Conservation (phyloP, 2,888 invertebrate genomes). For the Eupithecia tripunctaria region DNA sequence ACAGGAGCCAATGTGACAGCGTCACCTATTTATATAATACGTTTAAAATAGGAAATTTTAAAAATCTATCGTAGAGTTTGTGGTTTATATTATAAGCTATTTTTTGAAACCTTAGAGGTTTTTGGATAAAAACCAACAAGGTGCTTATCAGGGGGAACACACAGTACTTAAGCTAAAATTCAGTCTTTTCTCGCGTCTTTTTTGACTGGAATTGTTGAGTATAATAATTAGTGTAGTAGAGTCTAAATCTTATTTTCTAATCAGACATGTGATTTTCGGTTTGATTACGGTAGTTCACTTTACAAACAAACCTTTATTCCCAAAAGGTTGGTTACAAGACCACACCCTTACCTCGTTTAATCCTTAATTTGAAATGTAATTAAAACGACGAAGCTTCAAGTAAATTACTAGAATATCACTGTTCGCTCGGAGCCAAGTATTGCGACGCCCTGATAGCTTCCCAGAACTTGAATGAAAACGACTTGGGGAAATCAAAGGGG, state of each 20-base stretch:
- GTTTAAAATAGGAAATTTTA: too few relatives aligned
- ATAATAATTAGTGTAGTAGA: too few relatives aligned
- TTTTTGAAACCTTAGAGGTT: too few relatives aligned
- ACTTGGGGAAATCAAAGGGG: neutral
- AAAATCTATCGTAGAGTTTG: too few relatives aligned
- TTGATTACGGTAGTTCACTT: neutral
- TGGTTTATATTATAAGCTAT: too few relatives aligned
- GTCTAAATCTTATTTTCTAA: neutral
- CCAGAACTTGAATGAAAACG: neutral
- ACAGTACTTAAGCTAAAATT: too few relatives aligned
- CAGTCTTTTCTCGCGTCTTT: too few relatives aligned
- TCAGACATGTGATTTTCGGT: neutral
- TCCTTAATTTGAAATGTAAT: conserved; percentile 38
- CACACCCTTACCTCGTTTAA: conserved; percentile 23
- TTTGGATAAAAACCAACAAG: too few relatives aligned
- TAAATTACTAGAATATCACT: conserved; percentile 19
- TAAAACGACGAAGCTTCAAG: conserved; percentile 26
- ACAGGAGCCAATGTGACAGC: too few relatives aligned
- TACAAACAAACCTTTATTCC: neutral
- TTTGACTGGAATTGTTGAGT: too few relatives aligned
- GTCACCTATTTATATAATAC: too few relatives aligned
- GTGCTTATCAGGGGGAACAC: too few relatives aligned
- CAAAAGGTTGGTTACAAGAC: conserved; percentile 4
- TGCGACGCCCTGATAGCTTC: conserved; percentile 1
- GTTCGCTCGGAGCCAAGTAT: neutral